These are phyloP conservation scores for Cheracebus regulus DNA, from an alignment of 2,797 vertebrate genomes.

Conservation along the genomic window DNA sequence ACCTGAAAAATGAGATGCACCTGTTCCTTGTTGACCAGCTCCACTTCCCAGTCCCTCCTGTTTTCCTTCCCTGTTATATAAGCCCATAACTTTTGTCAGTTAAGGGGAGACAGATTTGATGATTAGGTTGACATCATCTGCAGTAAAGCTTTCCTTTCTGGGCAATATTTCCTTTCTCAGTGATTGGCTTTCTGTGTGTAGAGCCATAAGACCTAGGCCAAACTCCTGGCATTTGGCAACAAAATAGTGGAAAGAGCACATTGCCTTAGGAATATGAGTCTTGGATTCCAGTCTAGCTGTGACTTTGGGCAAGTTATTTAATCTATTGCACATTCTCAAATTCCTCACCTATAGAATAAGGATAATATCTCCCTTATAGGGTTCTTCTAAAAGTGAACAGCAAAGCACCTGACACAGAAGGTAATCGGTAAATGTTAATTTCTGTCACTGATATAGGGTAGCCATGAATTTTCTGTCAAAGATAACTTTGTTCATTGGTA, in stretches of 20 bases:
- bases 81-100: background rate
- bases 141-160: background rate
- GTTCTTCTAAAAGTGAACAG: background rate
- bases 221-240: background rate
- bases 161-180: background rate
- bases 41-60: background rate
- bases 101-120: background rate
- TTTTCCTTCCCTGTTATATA: background rate
- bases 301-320: conserved; percentile 26
- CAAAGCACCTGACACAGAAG: background rate
- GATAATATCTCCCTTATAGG: background rate
- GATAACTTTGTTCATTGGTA: conserved; percentile 18
- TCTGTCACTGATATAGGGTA: background rate
- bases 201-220: background rate
- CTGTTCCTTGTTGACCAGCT: background rate
- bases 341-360: conserved; percentile 1
- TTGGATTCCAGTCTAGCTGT: background rate
- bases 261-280: conserved; percentile 21
- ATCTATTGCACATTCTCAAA: background rate
- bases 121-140: background rate
- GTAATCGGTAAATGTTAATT: background rate
- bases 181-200: background rate
- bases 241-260: background rate
- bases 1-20: background rate
- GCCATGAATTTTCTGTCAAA: conserved; percentile 21